Base-by-base conservation (phyloP, 1,140 invertebrate genomes). In the Schlechtendalia chinensis region DNA sequence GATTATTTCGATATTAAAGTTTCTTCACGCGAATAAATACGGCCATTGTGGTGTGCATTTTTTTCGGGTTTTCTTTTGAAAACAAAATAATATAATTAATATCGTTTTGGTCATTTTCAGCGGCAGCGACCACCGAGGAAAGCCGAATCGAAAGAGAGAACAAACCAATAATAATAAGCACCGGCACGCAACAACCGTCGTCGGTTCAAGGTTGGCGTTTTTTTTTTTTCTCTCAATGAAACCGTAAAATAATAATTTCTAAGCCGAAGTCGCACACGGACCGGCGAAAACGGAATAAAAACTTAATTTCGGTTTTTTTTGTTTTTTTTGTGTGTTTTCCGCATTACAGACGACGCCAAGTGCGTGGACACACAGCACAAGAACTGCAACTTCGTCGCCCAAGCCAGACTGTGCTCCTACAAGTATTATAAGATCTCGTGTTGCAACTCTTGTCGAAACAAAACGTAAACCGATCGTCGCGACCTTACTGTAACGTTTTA, bases 351-450 rank as follows among this genome's bases (percentile, higher is more conserved):
- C 12, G 79, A 80, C 59, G 4, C 77, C 1, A 80, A 83, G 5
- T 96, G 94, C 83, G 87, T 88, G 63, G 93, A 96, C 84, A 19
- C 61, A n/a, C 90, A 88, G 83, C 89, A 93, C 82, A 83, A 86
- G 16, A 93, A 93, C 84, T 96, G 94, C 84, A 87, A 89, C 77
- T 87, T 94, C 82, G 93, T 94, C 0, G 89, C 91, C 0, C 91
- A 93, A 85, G 92, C 93, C 14, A 87, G 93, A 59, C 88, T 95
- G 1, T 96, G 94, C 85, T 89, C 89, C 83, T 94, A 94, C 84
- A 89, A 91, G 80, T 94, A 93, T 86, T 95, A 95, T 85, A 89
- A 89, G 50, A 88, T 89, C 54, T 91, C 91, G 65, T 96, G 94
- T 84, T 96, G 94, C 85, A 84, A 88, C 27, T 91, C 92, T 27